Conservation (phyloP, 2,797 vertebrate species). For the Geotrypetes seraphini region DNA sequence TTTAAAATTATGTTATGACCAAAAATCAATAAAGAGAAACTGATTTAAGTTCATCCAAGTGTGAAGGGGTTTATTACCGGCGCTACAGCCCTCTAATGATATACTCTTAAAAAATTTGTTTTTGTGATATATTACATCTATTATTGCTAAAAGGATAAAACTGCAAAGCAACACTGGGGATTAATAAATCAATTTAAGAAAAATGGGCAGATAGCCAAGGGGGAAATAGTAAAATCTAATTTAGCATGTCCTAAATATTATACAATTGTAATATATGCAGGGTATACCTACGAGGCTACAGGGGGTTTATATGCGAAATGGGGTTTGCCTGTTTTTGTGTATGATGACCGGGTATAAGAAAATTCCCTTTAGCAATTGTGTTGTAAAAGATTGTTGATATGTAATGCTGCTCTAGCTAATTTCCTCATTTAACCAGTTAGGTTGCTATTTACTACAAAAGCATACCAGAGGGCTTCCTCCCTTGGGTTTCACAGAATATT, state of each 20-base stretch:
- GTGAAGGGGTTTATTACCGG: constrained; percentile 74
- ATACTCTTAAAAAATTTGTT: constrained; percentile 75
- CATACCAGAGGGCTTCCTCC: constrained; percentile 14
- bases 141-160: constrained; percentile 77
- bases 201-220: constrained; percentile 47
- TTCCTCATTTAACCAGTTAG: constrained; percentile 38
- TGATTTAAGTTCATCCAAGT: constrained; percentile 74
- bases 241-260: constrained; percentile 25
- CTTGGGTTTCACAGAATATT: constrained; percentile 15
- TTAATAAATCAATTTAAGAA: constrained; percentile 71
- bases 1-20: constrained; percentile 79
- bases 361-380: constrained; percentile 8
- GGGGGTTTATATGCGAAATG: constrained; percentile 20
- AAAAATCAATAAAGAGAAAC: constrained; percentile 79
- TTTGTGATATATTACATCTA: constrained; percentile 71
- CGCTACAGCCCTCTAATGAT: constrained; percentile 74
- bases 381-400: neutral
- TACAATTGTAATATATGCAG: constrained; percentile 40
- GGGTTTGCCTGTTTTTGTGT: constrained; percentile 19
- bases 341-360: neutral
- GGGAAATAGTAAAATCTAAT: constrained; percentile 39
- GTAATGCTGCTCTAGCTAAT: constrained; percentile 32
- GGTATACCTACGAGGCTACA: constrained; percentile 5
- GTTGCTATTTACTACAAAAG: constrained; percentile 15
- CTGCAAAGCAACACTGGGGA: constrained; percentile 58